A percentile compares a stretch with the other conserved stretches of the same genome.
These are phyloP conservation scores for Cryptotermes secundus DNA, from an alignment of 1,140 invertebrate genomes.

Conservation along the genomic window DNA sequence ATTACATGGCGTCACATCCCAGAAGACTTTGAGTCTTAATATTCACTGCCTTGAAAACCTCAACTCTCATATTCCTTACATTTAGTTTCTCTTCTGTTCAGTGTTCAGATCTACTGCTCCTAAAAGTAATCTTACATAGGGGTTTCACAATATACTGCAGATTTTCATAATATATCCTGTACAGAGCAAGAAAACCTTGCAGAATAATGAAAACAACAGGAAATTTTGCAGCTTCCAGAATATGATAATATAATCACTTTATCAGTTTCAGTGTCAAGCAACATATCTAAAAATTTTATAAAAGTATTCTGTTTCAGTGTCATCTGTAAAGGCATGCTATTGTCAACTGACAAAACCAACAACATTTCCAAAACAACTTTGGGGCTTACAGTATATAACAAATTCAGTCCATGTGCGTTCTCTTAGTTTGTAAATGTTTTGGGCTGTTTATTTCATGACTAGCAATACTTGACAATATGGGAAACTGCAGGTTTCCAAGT, in stretches of 20 bases:
- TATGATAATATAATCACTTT: not conserved
- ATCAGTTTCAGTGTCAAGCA: not conserved
- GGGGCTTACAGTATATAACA: not conserved
- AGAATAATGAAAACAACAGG: too few relatives aligned
- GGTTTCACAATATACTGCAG: too few relatives aligned
- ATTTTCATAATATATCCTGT: too few relatives aligned
- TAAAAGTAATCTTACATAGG: too few relatives aligned
- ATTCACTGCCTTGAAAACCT: too few relatives aligned
- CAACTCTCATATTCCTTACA: too few relatives aligned
- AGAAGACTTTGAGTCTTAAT: too few relatives aligned
- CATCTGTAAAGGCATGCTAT: not conserved
- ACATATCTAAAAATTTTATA: not conserved
- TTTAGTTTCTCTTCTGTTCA: too few relatives aligned
- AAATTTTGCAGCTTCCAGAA: too few relatives aligned
- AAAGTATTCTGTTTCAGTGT: not conserved
- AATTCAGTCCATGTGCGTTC: not conserved
- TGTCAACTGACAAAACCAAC: not conserved
- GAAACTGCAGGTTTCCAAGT: not conserved
- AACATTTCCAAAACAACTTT: not conserved
- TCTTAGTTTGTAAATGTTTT: not conserved
- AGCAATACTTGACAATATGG: not conserved
- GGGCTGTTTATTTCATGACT: not conserved
- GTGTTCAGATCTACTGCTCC: too few relatives aligned
- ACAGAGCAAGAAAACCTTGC: too few relatives aligned
- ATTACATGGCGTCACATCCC: too few relatives aligned